Conservation (phyloP, 1,140 invertebrate genomes). For the Dreissena polymorpha region DNA sequence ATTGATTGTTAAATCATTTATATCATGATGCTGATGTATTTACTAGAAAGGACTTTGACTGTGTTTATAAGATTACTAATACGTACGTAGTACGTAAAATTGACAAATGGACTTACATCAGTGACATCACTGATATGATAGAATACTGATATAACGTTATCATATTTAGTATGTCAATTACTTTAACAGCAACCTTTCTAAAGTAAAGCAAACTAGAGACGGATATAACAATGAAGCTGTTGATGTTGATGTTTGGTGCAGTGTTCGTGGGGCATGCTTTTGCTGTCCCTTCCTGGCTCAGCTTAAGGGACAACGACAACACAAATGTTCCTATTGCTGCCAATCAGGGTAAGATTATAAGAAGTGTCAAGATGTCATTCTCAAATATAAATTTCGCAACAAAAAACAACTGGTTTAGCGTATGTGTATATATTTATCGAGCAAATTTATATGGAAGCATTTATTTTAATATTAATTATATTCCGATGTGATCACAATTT, state of each 20-base stretch:
- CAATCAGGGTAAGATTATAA: not conserved
- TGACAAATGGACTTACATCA: too few species aligned
- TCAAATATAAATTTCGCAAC: not conserved
- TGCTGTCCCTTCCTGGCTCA: not conserved
- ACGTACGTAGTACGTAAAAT: too few species aligned
- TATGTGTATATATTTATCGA: not conserved
- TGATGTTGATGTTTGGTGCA: not conserved
- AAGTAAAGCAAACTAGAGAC: not conserved
- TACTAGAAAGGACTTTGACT: too few species aligned
- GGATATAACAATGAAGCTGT: not conserved
- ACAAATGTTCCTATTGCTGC: not conserved
- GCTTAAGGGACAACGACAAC: not conserved
- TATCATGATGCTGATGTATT: too few species aligned
- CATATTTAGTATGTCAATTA: not conserved
- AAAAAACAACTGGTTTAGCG: not conserved
- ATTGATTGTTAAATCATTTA: too few species aligned
- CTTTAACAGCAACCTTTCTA: not conserved
- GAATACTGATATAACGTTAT: not conserved
- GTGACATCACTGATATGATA: not conserved
- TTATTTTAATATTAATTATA: not conserved
- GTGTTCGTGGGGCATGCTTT: not conserved
- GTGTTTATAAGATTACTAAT: too few species aligned
- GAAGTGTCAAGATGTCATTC: not conserved
- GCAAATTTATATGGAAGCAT: not conserved
- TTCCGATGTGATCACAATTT: not conserved